Conservation (phyloP, 2,888 invertebrate genomes). For the Creontiades dilutus region DNA sequence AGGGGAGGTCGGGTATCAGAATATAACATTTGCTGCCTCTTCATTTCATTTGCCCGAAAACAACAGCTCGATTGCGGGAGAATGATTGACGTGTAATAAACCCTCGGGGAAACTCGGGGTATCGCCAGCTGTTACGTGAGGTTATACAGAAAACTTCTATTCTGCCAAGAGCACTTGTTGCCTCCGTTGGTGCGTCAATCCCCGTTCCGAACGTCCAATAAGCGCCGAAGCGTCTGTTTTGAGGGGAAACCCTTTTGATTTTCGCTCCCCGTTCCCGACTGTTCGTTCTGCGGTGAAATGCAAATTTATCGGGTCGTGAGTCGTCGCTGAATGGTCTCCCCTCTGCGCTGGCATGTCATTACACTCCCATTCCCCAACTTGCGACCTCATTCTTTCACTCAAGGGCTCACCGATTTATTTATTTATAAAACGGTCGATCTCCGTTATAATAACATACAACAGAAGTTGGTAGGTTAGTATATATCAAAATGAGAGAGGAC, state of each 20-base stretch:
- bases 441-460: no score
- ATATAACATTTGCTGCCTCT: not conserved
- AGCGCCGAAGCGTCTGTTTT: not conserved
- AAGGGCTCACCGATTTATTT: not conserved
- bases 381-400: not conserved
- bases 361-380: not conserved
- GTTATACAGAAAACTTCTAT: constrained; percentile 42
- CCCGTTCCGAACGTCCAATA: constrained; percentile 8
- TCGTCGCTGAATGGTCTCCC: not conserved
- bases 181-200: constrained; percentile 4
- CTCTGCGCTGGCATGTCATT: not conserved
- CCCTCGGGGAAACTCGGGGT: not conserved
- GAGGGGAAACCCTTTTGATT: constrained; percentile 22
- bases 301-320: not conserved
- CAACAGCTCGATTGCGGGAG: not conserved
- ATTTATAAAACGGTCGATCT: no score
- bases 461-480: no score
- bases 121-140: constrained; percentile 52
- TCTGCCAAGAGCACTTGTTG: constrained; percentile 68
- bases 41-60: constrained; percentile 33
- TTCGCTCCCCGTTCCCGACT: constrained; percentile 20
- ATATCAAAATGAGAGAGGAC: no score
- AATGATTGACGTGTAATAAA: constrained; percentile 66
- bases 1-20: no score
- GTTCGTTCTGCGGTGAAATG: constrained; percentile 19